Conservation (phyloP, 2,797 vertebrate genomes). For the Cryptoblepharus egeriae region DNA sequence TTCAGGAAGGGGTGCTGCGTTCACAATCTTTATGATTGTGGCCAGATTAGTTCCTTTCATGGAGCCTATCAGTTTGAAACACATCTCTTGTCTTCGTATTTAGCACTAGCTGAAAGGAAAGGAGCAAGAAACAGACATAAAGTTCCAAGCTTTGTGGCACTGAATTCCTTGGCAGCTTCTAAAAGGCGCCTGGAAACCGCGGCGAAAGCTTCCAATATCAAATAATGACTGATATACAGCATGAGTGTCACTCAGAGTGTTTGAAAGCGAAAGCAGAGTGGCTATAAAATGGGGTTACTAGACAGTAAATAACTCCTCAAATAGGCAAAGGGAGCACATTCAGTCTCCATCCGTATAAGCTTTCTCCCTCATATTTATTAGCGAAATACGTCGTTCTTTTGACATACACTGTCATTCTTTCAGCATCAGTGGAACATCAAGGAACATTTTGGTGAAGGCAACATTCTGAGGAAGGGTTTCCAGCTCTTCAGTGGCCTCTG, state of each 20-base stretch:
- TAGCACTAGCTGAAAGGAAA: slow-evolving; percentile 26
- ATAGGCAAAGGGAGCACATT: slow-evolving; percentile 63
- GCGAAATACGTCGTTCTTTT: too few species aligned
- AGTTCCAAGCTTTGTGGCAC: slow-evolving; percentile 47
- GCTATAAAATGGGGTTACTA: slow-evolving; percentile 62
- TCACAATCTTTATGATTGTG: background rate
- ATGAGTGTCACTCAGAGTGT: slow-evolving; percentile 41
- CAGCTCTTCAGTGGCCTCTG: background rate
- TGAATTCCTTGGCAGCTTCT: slow-evolving; percentile 65
- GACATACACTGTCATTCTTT: slow-evolving; percentile 26
- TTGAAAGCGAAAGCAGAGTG: slow-evolving; percentile 63
- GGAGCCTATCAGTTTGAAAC: background rate
- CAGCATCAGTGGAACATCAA: slow-evolving; percentile 13
- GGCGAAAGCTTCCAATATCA: slow-evolving; percentile 60
- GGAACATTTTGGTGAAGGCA: background rate
- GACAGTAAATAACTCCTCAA: slow-evolving; percentile 66
- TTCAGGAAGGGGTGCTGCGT: slow-evolving; percentile 1
- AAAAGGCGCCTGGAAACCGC: slow-evolving; percentile 58
- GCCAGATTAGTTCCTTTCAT: background rate
- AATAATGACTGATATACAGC: slow-evolving; percentile 66
- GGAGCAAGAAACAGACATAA: background rate
- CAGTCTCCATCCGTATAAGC: slow-evolving; percentile 32
- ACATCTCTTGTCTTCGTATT: slow-evolving; percentile 47
- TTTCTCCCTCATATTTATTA: slow-evolving; percentile 20
- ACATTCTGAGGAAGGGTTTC: background rate